Evolutionary conservation across 1,140 invertebrate species (phyloP).

Genomic region (Drosophila tsacasi): DNA sequence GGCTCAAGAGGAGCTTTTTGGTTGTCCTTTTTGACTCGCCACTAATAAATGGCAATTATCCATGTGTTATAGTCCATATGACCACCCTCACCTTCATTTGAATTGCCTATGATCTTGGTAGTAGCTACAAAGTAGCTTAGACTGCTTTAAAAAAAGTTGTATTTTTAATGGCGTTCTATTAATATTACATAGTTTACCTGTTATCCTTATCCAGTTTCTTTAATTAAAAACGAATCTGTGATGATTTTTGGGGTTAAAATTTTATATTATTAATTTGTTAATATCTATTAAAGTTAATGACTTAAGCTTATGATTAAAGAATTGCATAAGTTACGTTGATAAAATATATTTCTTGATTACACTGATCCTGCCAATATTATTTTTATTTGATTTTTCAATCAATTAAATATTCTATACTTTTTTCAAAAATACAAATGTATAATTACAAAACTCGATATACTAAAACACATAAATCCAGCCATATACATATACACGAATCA

Average conservation of each 20-base stretch:
- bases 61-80: no score
- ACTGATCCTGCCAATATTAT: slow-evolving; percentile 9
- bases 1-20: no score
- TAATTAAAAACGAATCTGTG: not conserved
- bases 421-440: slow-evolving; percentile 3
- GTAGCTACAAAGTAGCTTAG: no score
- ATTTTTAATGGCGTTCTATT: not conserved
- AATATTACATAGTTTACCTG: not conserved
- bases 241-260: slow-evolving; percentile 25
- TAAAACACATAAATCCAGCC: slow-evolving; percentile 28
- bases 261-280: slow-evolving; percentile 63
- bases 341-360: slow-evolving; percentile 43
- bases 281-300: slow-evolving; percentile 78
- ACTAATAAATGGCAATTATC: no score
- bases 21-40: no score
- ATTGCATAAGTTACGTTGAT: slow-evolving; percentile 40
- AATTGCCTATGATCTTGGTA: no score
- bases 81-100: no score
- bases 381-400: slow-evolving; percentile 38
- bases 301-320: slow-evolving; percentile 73
- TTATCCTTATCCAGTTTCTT: not conserved
- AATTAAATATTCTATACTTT: slow-evolving; percentile 22
- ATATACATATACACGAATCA: slow-evolving; percentile 1
- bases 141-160: not conserved
- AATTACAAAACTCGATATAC: slow-evolving; percentile 24